Percentiles rank a stretch among this genome's conserved stretches.
Conservation (phyloP, 2,888 invertebrate species). For the Biston stratarius region DNA sequence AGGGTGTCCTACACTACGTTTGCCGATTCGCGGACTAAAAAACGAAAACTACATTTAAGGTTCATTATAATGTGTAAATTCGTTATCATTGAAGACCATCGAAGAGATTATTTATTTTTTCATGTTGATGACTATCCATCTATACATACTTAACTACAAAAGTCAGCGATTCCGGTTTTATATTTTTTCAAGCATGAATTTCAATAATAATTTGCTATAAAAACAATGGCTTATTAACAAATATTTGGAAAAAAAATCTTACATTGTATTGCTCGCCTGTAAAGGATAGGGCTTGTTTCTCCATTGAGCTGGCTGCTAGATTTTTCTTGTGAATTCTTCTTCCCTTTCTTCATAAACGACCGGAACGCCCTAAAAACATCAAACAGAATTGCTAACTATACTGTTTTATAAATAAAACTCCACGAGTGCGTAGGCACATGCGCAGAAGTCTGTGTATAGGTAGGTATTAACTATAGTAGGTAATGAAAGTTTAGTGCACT, state of each 20-base stretch:
- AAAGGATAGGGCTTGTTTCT: conserved; percentile 74
- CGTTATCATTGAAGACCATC: too few species aligned
- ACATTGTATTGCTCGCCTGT: conserved; percentile 77
- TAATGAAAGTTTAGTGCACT: conserved; percentile 74
- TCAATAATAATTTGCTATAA: too few species aligned
- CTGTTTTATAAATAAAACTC: background rate
- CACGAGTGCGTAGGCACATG: background rate
- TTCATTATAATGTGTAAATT: too few species aligned
- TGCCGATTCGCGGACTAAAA: too few species aligned
- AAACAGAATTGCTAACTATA: background rate
- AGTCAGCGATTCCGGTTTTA: too few species aligned
- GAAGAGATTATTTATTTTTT: too few species aligned
- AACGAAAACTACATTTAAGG: too few species aligned
- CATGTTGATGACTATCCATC: too few species aligned
- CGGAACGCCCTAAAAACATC: conserved; percentile 77
- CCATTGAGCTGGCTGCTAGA: conserved; percentile 66
- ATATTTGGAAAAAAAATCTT: conserved; percentile 35
- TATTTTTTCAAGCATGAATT: too few species aligned
- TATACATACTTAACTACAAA: too few species aligned
- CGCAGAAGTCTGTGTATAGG: background rate
- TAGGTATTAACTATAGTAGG: background rate
- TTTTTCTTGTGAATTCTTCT: conserved; percentile 61
- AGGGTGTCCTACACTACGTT: too few species aligned
- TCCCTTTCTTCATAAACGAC: conserved; percentile 83
- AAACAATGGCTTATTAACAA: too few species aligned